Percentiles rank a stretch among this genome's conserved stretches.
These are phyloP conservation scores for Philantomba maxwellii DNA, from an alignment of 2,113 vertebrate genomes.

Conservation along the genomic window DNA sequence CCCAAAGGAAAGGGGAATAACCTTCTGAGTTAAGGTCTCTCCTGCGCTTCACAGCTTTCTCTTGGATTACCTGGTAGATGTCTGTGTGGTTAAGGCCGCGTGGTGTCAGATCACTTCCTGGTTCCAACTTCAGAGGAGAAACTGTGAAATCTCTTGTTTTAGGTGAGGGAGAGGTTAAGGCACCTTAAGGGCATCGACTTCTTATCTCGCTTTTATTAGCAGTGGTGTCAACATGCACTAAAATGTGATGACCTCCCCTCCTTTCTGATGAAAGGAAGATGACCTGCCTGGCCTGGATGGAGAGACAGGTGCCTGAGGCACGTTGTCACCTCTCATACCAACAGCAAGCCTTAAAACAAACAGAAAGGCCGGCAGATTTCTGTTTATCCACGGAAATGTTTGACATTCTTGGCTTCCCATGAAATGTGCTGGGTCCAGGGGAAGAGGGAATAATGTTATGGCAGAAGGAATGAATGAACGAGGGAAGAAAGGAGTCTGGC, in stretches of 20 bases:
- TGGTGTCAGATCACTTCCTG: constrained; percentile 42
- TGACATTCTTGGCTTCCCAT: constrained; percentile 73
- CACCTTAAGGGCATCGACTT: constrained; percentile 76
- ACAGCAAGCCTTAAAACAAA: constrained; percentile 55
- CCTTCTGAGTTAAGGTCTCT: neutral
- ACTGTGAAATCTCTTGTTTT: constrained; percentile 69
- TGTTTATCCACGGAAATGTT: constrained; percentile 66
- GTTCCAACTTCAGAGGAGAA: constrained; percentile 36
- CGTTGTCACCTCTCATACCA: constrained; percentile 71
- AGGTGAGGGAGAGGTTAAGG: constrained; percentile 68
- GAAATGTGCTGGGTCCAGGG: constrained; percentile 61
- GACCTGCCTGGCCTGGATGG: constrained; percentile 74
- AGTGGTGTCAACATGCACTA: constrained; percentile 75
- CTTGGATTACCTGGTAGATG: constrained; percentile 46
- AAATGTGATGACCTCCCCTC: constrained; percentile 75
- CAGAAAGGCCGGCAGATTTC: constrained; percentile 63
- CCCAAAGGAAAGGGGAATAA: neutral
- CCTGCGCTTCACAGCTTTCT: constrained; percentile 13
- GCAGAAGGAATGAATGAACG: neutral
- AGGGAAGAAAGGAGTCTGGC: neutral
- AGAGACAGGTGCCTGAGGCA: constrained; percentile 76
- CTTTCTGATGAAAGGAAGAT: constrained; percentile 80
- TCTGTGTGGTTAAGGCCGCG: constrained; percentile 34
- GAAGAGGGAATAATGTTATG: neutral
- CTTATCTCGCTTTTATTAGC: constrained; percentile 75